A percentile compares a stretch with the other conserved stretches of the same genome.
phyloP scores from a whole-genome alignment of 2,797 vertebrate species.

The Ciconia nigra region DNA sequence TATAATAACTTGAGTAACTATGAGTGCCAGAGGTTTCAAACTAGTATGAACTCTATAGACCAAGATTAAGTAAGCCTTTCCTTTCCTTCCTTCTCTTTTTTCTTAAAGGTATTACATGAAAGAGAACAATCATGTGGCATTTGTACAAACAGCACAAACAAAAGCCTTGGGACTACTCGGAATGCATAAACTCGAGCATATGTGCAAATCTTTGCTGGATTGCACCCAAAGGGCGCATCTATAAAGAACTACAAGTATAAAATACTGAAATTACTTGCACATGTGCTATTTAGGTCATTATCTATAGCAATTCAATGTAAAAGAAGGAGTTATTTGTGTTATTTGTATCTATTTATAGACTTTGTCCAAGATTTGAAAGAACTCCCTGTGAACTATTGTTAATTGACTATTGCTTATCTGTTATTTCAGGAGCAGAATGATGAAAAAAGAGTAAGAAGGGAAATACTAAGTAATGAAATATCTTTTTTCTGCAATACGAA shows the following conservation, averaged over 20 bases:
- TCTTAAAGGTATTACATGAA: neutral
- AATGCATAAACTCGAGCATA: conserved; percentile 42
- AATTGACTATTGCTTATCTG: neutral
- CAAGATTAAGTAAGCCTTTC: neutral
- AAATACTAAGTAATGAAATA: neutral
- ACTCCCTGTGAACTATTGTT: neutral
- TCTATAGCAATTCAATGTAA: neutral
- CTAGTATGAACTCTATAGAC: neutral
- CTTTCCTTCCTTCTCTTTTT: neutral
- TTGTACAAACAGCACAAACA: conserved; percentile 2
- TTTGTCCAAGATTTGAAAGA: neutral
- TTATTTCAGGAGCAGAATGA: neutral
- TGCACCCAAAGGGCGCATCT: neutral
- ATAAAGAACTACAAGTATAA: conserved; percentile 29
- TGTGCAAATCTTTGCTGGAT: conserved; percentile 32
- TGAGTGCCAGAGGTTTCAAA: neutral
- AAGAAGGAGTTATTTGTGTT: neutral
- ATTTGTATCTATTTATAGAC: neutral
- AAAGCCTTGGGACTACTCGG: neutral
- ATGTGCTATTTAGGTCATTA: conserved; percentile 25
- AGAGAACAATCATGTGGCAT: conserved; percentile 4
- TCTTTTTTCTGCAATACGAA: neutral
- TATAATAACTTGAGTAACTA: neutral
- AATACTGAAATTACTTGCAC: conserved; percentile 37
- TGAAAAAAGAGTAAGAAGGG: neutral